Evolutionary conservation across 2,888 invertebrate species (phyloP).

Genomic region (Isoperla grammatica): DNA sequence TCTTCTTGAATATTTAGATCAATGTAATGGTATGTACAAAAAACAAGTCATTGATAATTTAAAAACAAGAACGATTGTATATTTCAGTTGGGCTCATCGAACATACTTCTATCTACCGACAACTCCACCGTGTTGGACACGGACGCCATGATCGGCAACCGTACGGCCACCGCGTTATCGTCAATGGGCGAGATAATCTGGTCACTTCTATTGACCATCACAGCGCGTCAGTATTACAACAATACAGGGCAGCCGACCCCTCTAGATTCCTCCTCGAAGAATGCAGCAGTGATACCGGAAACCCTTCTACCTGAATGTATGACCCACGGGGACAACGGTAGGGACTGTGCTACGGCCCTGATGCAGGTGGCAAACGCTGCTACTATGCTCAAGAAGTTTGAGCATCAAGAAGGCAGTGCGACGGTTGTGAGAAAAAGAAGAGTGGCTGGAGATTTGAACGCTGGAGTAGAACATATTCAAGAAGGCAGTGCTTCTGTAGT

Average conservation of each 20-base stretch:
- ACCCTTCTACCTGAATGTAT: neutral
- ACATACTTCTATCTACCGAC: neutral
- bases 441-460: neutral
- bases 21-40: no score
- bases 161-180: neutral
- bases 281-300: neutral
- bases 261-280: neutral
- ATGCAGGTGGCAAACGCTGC: neutral
- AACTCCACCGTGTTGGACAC: no score
- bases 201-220: constrained; percentile 6
- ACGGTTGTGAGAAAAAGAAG: neutral
- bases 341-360: constrained; percentile 2
- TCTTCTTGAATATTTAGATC: no score
- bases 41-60: no score
- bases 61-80: no score
- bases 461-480: neutral
- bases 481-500: no score
- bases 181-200: constrained; percentile 8
- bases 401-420: no score
- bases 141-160: neutral
- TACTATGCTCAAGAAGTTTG: no score
- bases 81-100: constrained; percentile 2
- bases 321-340: neutral
- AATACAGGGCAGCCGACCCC: neutral
- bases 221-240: neutral